Base-by-base conservation (phyloP, 2,888 invertebrate genomes). In the Scotopteryx bipunctaria region DNA sequence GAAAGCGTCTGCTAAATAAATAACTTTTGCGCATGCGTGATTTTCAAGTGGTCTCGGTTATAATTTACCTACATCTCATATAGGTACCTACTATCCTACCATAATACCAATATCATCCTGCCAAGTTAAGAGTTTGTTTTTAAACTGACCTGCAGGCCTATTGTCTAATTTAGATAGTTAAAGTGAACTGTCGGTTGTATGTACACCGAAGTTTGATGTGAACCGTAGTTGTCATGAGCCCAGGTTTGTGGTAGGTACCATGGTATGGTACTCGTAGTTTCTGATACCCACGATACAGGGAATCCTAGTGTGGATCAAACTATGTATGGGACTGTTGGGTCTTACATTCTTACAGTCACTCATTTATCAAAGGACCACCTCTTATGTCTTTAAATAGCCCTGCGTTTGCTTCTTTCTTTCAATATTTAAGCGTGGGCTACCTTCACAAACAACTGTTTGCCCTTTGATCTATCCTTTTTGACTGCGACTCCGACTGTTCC, bases 11-110 rank as follows among this genome's bases (percentile, higher is more conserved):
- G 37, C 33, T 31, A 38, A 38, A 50, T 25, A 37, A 45, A 47
- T 41, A 36, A 11, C 21, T 23, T 42, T 2, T 43, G 47, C 51
- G 47, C 55, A 51, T 43, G 51, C 55, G 55, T 11, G n/a, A 36
- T 51, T 47, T 41, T 43, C 8, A 52, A 46, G 46, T 46, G 40
- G 31, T 33, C 36, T 49, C 31, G 36, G 16, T 42, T 46, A 15
- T 43, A 14, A 36, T 36, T 35, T 14, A n/a, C n/a, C n/a, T n/a
- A n/a, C 25, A 41, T 15, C 27, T 32, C 32, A 14, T 27, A 16
- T 11, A 29, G 15, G 27, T 49, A 48, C 5, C 17, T 21, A 40
- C 9, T 11, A 27, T 27, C 27, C 9, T 11, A 11, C 27, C 25
- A 9, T 11, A 5, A 11, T 27, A 11, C 27, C 27, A 11, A n/a